These are phyloP conservation scores for Andricus quercusramuli DNA, from an alignment of 2,888 invertebrate genomes.

Conservation along the genomic window DNA sequence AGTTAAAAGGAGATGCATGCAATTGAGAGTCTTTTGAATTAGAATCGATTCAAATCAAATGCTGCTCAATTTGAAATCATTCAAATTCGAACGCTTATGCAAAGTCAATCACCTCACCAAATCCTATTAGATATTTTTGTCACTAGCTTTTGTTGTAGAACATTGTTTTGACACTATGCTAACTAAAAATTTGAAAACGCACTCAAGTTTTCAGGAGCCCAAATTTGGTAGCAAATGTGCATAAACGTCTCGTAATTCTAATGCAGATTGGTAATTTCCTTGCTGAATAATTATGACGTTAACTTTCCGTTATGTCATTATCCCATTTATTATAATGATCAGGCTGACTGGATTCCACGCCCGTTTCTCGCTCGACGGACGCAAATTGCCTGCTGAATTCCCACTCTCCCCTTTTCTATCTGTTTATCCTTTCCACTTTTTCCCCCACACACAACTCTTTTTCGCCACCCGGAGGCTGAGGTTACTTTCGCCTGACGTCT, in stretches of 20 bases:
- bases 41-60: too few relatives aligned
- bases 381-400: slow-evolving; percentile 66
- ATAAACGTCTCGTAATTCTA: slow-evolving; percentile 12
- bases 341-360: slow-evolving; percentile 68
- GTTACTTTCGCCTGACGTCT: slow-evolving; percentile 36
- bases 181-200: too few relatives aligned
- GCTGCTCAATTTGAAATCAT: too few relatives aligned
- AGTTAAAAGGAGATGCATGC: too few relatives aligned
- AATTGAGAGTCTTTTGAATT: too few relatives aligned
- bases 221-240: not conserved
- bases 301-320: slow-evolving; percentile 69
- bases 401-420: slow-evolving; percentile 48
- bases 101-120: too few relatives aligned
- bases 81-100: too few relatives aligned
- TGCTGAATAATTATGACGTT: slow-evolving; percentile 69
- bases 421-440: not conserved
- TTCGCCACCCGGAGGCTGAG: slow-evolving; percentile 44
- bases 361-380: slow-evolving; percentile 67
- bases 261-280: slow-evolving; percentile 44
- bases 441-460: slow-evolving; percentile 36
- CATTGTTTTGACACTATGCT: too few relatives aligned
- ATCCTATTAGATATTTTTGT: too few relatives aligned
- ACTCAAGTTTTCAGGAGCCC: not conserved
- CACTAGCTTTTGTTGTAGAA: too few relatives aligned
- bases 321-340: slow-evolving; percentile 73